These are phyloP conservation scores for Pocillopora meandrina DNA, from an alignment of 92 coral and sea anemone species.

Conservation along the genomic window DNA sequence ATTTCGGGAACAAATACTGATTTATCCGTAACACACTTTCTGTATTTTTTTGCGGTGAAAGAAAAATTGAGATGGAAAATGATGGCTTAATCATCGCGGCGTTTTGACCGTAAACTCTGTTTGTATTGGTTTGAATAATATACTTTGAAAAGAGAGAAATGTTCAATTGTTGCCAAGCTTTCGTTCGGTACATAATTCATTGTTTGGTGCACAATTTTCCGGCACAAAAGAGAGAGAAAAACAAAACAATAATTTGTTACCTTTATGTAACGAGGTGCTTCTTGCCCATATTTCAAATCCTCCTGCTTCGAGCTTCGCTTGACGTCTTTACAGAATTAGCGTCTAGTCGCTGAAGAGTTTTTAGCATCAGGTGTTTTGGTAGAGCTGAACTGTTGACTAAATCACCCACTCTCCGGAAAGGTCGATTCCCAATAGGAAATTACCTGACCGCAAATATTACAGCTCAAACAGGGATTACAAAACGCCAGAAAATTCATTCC, in stretches of 20 bases:
- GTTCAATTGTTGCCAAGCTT: background rate
- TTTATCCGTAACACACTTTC: background rate
- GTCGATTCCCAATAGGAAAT: slow-evolving; percentile 21
- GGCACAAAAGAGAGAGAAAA: background rate
- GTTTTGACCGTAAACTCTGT: background rate
- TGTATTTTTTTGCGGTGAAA: background rate
- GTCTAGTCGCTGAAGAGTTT: background rate
- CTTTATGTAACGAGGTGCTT: background rate
- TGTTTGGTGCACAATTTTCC: background rate
- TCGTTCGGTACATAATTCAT: background rate
- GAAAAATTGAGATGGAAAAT: background rate
- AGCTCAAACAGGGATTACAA: slow-evolving; percentile 9
- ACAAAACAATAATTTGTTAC: background rate
- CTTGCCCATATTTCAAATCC: background rate
- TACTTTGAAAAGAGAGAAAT: slow-evolving; percentile 6
- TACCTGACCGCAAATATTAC: slow-evolving; percentile 16
- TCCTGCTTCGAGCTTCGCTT: background rate
- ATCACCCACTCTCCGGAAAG: slow-evolving; percentile 46
- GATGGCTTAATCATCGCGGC: background rate
- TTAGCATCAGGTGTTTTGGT: background rate
- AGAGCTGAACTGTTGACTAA: slow-evolving; percentile 18
- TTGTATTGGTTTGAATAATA: slow-evolving; percentile 11
- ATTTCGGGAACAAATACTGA: slow-evolving; percentile 2
- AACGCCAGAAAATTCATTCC: background rate
- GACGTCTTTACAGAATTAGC: background rate